phyloP scores from a whole-genome alignment of 2,888 invertebrate genomes.

The Germaria angustata region DNA sequence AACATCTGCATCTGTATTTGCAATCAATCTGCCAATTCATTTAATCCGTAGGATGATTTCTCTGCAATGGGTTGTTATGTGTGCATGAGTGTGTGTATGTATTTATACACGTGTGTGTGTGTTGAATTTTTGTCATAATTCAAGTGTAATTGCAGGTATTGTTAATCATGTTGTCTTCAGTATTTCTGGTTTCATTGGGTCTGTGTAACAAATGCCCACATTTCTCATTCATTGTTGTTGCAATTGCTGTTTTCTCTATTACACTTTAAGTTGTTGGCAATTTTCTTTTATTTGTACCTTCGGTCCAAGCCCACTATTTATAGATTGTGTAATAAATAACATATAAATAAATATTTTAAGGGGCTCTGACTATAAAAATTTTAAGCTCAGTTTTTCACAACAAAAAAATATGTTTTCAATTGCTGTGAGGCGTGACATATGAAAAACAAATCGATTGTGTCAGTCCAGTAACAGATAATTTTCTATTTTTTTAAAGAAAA shows the following conservation, averaged over 20 bases:
- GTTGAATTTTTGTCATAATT: conserved; percentile 46
- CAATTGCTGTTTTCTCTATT: neutral
- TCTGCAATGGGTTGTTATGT: neutral
- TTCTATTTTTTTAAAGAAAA: too few species aligned
- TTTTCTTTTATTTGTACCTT: neutral
- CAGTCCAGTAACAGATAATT: too few species aligned
- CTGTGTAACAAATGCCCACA: neutral
- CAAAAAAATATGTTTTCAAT: too few species aligned
- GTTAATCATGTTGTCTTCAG: conserved; percentile 8
- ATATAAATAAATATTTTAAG: neutral
- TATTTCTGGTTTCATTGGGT: conserved; percentile 31
- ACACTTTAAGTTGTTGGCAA: neutral
- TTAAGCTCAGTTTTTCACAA: too few species aligned
- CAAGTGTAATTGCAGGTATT: conserved; percentile 57
- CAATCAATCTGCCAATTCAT: neutral
- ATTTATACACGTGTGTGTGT: neutral
- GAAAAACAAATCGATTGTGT: too few species aligned
- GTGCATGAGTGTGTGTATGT: neutral
- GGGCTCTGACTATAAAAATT: neutral
- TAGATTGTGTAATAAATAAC: conserved; percentile 1
- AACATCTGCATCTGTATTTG: neutral
- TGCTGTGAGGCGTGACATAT: too few species aligned
- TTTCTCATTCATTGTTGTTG: neutral
- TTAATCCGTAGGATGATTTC: conserved; percentile 13
- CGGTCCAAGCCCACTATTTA: neutral